These are phyloP conservation scores for Cheirogaleus major DNA, from an alignment of 2,797 vertebrate species.

Conservation along the genomic window DNA sequence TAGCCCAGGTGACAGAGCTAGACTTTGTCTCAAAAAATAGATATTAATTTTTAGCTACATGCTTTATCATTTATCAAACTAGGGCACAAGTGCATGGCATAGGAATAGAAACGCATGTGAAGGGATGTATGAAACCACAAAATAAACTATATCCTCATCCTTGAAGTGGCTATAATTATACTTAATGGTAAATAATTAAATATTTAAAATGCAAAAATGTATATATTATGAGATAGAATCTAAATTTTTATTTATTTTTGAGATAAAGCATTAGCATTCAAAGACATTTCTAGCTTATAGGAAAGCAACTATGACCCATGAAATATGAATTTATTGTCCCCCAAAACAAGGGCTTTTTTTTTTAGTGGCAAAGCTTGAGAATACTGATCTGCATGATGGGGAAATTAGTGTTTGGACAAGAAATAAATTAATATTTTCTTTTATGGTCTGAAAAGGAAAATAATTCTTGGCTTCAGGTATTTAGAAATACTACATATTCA, in stretches of 20 bases:
- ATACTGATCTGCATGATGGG: neutral
- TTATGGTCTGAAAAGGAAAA: neutral
- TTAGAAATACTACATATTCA: neutral
- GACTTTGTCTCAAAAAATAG: too few relatives aligned
- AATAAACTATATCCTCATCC: neutral
- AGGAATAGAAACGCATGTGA: neutral
- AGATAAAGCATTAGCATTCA: neutral
- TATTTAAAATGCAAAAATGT: neutral
- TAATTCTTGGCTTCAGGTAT: neutral
- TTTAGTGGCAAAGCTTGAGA: constrained; percentile 7
- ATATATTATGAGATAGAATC: neutral
- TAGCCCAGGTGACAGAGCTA: too few relatives aligned
- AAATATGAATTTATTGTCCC: neutral
- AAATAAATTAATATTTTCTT: neutral
- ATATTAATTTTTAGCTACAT: neutral
- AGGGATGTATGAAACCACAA: neutral
- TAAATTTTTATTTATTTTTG: constrained; percentile 33
- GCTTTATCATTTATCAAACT: neutral
- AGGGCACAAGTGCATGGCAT: neutral
- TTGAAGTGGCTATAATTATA: neutral
- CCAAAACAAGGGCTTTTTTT: neutral
- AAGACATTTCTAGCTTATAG: neutral
- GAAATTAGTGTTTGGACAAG: neutral
- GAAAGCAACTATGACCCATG: neutral
- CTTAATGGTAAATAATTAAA: neutral